These are phyloP conservation scores for Lasiurus borealis DNA, from an alignment of 2,113 vertebrate species.

Conservation along the genomic window DNA sequence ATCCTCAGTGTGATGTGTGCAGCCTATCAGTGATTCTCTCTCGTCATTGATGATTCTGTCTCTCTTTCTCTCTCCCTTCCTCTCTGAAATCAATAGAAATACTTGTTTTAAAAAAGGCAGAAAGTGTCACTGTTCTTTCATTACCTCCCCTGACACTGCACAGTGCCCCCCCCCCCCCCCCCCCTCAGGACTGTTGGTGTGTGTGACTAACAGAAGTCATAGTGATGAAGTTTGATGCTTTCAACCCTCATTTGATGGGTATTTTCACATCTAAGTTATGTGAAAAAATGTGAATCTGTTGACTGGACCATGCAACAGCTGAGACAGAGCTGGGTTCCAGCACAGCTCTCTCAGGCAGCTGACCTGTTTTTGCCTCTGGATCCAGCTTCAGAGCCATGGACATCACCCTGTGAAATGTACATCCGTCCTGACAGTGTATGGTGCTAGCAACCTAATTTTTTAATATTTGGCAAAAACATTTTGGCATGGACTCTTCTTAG, in stretches of 20 bases:
- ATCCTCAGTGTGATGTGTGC: too few relatives aligned
- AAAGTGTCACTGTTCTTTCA: neutral
- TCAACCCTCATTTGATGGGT: neutral
- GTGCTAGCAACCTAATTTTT: neutral
- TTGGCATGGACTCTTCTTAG: neutral
- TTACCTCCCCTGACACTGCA: neutral
- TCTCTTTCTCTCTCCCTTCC: too few relatives aligned
- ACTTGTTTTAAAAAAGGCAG: too few relatives aligned
- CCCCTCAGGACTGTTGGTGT: neutral
- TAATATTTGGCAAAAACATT: neutral
- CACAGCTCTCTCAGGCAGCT: too few relatives aligned
- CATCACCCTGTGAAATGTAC: neutral
- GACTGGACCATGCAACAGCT: neutral
- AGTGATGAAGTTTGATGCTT: neutral
- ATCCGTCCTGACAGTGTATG: neutral
- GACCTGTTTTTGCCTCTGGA: too few relatives aligned
- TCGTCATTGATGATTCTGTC: too few relatives aligned
- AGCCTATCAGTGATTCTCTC: too few relatives aligned
- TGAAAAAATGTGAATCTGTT: constrained; percentile 41
- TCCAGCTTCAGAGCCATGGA: neutral
- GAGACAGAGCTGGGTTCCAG: neutral
- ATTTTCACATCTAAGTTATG: constrained; percentile 16
- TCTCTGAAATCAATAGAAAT: too few relatives aligned
- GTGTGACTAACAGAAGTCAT: neutral
- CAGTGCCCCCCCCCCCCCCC: too few relatives aligned